These are phyloP conservation scores for Gobius niger DNA, from an alignment of 2,113 vertebrate species.

Conservation along the genomic window DNA sequence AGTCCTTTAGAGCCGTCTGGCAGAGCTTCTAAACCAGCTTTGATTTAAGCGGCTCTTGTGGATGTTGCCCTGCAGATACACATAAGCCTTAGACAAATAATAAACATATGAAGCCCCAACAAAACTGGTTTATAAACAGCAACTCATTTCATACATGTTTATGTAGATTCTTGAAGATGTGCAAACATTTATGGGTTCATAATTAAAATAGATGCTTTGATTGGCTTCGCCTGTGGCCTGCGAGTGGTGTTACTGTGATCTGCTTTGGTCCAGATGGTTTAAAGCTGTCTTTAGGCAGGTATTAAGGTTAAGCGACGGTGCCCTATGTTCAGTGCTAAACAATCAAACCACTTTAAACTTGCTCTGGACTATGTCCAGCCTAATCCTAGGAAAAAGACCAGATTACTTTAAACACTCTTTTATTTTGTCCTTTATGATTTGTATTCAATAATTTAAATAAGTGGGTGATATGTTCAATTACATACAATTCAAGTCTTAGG, in stretches of 20 bases:
- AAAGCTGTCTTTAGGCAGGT: constrained; percentile 65
- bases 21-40: constrained; percentile 77
- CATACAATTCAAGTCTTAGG: too few species aligned
- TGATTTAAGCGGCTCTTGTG: constrained; percentile 73
- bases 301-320: constrained; percentile 67
- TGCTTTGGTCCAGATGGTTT: constrained; percentile 68
- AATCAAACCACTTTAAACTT: constrained; percentile 36
- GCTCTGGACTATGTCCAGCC: not conserved
- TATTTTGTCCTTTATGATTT: not conserved
- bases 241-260: constrained; percentile 50
- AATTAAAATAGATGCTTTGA: constrained; percentile 24
- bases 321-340: constrained; percentile 40
- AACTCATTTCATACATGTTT: not conserved
- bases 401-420: not conserved
- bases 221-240: constrained; percentile 35
- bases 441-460: too few species aligned
- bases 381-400: not conserved
- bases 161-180: not conserved
- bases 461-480: too few species aligned
- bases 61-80: constrained; percentile 49
- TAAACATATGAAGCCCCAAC: constrained; percentile 4
- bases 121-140: not conserved
- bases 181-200: not conserved
- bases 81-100: constrained; percentile 44
- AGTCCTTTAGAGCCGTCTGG: constrained; percentile 74